Conservation (phyloP, 1,140 invertebrate species). For the Maconellicoccus hirsutus region DNA sequence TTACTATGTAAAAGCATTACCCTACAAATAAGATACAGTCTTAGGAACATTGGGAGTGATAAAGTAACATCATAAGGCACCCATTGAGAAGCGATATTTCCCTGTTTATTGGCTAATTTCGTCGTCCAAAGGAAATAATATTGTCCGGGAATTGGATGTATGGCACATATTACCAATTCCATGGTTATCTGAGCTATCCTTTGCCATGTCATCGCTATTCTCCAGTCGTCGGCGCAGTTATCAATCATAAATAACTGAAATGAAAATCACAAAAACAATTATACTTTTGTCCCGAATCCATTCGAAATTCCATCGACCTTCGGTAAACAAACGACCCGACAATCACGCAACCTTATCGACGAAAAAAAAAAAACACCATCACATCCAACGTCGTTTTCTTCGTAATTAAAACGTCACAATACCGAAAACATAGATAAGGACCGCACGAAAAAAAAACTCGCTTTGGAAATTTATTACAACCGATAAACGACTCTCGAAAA, state of each 20-base stretch:
- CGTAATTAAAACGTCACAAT: not conserved
- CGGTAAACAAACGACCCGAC: too few species aligned
- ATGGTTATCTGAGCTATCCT: slow-evolving; percentile 82
- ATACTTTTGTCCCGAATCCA: not conserved
- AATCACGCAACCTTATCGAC: too few species aligned
- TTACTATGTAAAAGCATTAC: slow-evolving; percentile 99
- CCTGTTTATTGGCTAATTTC: slow-evolving; percentile 82
- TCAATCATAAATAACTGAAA: slow-evolving; percentile 96
- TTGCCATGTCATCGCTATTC: slow-evolving; percentile 98
- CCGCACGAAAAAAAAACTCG: not conserved
- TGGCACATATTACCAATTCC: slow-evolving; percentile 87
- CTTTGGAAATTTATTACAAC: not conserved
- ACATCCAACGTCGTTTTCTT: not conserved
- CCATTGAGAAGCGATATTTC: slow-evolving; percentile 66
- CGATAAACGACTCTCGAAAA: not conserved
- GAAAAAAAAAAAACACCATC: too few species aligned
- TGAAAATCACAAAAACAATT: slow-evolving; percentile 25
- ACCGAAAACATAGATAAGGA: not conserved
- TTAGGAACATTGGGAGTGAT: slow-evolving; percentile 97
- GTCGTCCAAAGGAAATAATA: slow-evolving; percentile 94
- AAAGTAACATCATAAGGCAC: slow-evolving; percentile 91
- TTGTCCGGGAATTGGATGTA: slow-evolving; percentile 94
- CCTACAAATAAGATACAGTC: slow-evolving; percentile 96
- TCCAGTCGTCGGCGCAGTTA: slow-evolving; percentile 99
- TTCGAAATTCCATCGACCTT: not conserved